Percentiles rank a stretch among this genome's conserved stretches.
These are phyloP conservation scores for Drosophila insularis DNA, from an alignment of 1,140 invertebrate species.

Conservation along the genomic window DNA sequence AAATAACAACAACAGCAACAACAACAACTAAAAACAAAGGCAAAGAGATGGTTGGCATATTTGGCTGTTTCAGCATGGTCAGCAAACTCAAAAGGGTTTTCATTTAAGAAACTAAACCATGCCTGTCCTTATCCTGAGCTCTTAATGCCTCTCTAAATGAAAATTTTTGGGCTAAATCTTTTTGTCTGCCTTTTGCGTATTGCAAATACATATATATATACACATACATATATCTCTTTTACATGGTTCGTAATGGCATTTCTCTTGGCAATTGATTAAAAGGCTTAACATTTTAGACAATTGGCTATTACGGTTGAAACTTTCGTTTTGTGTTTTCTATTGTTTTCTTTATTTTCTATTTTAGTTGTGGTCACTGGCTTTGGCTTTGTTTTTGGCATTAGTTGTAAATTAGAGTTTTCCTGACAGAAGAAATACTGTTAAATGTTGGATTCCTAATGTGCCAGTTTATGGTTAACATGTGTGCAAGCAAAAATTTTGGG, in stretches of 20 bases:
- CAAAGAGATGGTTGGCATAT: conserved; percentile 13
- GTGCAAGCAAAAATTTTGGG: conserved; percentile 9
- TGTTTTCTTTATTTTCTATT: conserved; percentile 21
- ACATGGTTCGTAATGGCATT: conserved; percentile 17
- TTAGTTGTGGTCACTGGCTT: conserved; percentile 13
- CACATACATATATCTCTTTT: not conserved
- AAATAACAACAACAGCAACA: not conserved
- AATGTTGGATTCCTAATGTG: conserved; percentile 70
- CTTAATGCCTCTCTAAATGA: conserved; percentile 72
- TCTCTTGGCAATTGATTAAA: conserved; percentile 76
- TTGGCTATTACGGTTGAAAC: conserved; percentile 46
- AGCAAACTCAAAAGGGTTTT: conserved; percentile 32
- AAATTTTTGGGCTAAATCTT: conserved; percentile 61
- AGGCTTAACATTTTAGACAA: conserved; percentile 75
- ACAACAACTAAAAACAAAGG: not conserved
- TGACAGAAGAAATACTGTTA: conserved; percentile 50
- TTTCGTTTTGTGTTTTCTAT: not conserved
- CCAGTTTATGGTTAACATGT: conserved; percentile 63
- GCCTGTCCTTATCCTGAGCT: conserved; percentile 64
- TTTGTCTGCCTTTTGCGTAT: conserved; percentile 30
- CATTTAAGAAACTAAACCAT: conserved; percentile 46
- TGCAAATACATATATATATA: conserved; percentile 13
- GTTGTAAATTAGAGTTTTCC: conserved; percentile 62
- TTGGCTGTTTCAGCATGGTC: conserved; percentile 1
- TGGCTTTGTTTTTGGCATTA: conserved; percentile 41